Base-by-base conservation (phyloP, 2,888 invertebrate genomes). In the Cynaeus angustus region DNA sequence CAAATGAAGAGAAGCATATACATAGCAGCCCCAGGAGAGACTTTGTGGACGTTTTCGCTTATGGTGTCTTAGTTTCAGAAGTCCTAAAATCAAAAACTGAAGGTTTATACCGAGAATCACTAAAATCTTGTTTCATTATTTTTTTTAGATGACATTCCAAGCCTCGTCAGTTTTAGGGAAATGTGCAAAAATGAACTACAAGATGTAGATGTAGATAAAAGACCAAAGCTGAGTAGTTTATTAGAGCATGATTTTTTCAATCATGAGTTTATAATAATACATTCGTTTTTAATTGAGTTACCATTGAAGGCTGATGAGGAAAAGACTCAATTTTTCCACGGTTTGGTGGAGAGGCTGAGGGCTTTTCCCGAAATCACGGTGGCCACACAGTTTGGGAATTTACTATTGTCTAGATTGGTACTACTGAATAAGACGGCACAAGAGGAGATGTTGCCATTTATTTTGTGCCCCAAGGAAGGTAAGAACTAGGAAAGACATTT, bases 391-490 rank as follows among this genome's bases (percentile, higher is more conserved):
- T 86, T 97, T 55, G 91, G 93, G 61, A 90, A 91, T 56, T 87
- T 93, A 53, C 84, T 97, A 58, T 86, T 97, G 8, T 95, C 95
- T 0, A 89, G 97, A 77, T 90, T 96, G 86, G 95, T 97, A 37
- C 87, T 97, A 72, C 86, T 97, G 56, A 95, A 97, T 83, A 87
- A 88, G 77, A 92, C 93, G 41, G 96, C 97, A 14, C 92, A 93
- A 82, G 87, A 87, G 72, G 88, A 89, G 83, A 87, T 92, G 14
- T 86, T 95, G 73, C 94, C 94, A 43, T 88, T 87, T 79, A 86
- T 95, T 68, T 87, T 95, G 16, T 89, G 88, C 75, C 93, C 94
- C 8, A 89, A 88, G 85, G 87, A 88, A 84, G 92, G 94, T 92
- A 86, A 84, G 41, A 12, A n/a, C n/a, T n/a, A n/a, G n/a, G n/a